phyloP scores from a whole-genome alignment of 2,888 invertebrate genomes.

The Steinernema scapterisci region DNA sequence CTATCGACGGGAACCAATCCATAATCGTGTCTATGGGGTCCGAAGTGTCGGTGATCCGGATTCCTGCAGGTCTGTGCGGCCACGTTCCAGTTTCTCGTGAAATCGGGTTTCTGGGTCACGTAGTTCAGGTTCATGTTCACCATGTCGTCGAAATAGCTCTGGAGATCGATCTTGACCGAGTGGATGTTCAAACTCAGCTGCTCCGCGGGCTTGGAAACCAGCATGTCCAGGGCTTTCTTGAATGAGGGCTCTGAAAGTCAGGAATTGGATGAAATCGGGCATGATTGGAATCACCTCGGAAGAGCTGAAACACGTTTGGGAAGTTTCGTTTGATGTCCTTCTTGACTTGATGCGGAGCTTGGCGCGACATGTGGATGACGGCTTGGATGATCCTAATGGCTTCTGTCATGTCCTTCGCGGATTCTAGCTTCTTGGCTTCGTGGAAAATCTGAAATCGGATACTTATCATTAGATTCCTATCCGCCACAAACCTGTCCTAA shows the following conservation, averaged over 20 bases:
- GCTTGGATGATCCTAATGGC: not conserved
- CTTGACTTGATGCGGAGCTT: slow-evolving; percentile 2
- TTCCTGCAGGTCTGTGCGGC: not conserved
- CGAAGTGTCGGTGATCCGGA: not conserved
- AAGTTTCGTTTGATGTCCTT: slow-evolving; percentile 9
- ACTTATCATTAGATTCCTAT: not conserved
- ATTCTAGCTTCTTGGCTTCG: not conserved
- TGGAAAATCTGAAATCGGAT: not conserved
- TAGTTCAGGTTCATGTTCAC: not conserved
- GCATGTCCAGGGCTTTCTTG: slow-evolving; percentile 24
- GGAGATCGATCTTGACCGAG: not conserved
- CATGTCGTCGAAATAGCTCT: not conserved
- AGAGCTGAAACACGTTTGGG: not conserved
- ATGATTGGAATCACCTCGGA: not conserved
- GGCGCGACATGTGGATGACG: slow-evolving; percentile 8
- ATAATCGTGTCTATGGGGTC: not conserved
- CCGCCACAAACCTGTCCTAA: not conserved
- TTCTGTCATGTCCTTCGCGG: not conserved
- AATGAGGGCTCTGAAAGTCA: not conserved
- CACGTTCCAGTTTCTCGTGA: not conserved
- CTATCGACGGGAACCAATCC: not conserved
- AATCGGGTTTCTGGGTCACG: not conserved
- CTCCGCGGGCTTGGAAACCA: slow-evolving; percentile 7
- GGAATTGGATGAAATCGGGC: too few species aligned
- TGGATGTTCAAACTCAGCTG: not conserved